These are phyloP conservation scores for Leptobrachium ailaonicum DNA, from an alignment of 2,113 vertebrate genomes.

Conservation along the genomic window DNA sequence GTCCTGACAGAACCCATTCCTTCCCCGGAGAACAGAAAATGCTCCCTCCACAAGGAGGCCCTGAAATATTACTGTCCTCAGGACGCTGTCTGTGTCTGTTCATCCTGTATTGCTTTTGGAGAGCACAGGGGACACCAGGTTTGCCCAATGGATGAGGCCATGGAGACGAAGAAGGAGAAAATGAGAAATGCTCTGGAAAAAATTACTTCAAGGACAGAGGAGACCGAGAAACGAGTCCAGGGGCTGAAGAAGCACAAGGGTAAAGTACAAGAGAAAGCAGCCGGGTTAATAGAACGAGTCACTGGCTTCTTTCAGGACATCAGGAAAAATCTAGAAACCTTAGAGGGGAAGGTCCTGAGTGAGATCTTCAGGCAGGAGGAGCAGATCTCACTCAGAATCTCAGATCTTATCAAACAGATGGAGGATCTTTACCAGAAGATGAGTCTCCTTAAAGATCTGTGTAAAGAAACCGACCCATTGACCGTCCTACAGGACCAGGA, in stretches of 20 bases:
- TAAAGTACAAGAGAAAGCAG: not conserved
- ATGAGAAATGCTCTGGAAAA: not conserved
- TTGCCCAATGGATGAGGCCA: not conserved
- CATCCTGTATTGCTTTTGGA: conserved; percentile 56
- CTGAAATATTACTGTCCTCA: conserved; percentile 58
- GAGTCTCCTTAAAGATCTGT: conserved; percentile 10
- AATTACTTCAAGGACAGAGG: not conserved
- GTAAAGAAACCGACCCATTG: conserved; percentile 17
- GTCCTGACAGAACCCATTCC: conserved; percentile 9
- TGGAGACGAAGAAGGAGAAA: conserved; percentile 14
- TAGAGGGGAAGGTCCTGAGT: not conserved
- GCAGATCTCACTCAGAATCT: not conserved
- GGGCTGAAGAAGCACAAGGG: not conserved
- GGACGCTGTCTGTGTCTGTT: conserved; percentile 52
- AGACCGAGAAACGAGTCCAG: conserved; percentile 4
- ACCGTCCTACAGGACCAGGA: conserved; percentile 5
- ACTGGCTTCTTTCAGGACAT: conserved; percentile 2
- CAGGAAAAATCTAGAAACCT: not conserved
- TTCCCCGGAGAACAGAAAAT: conserved; percentile 28
- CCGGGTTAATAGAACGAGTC: not conserved
- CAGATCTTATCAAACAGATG: not conserved
- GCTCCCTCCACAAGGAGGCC: conserved; percentile 54
- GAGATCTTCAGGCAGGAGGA: conserved; percentile 22
- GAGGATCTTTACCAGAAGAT: conserved; percentile 10
- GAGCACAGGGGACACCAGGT: conserved; percentile 54